phyloP scores from a whole-genome alignment of 1,140 invertebrate genomes.

The Halesus radiatus region DNA sequence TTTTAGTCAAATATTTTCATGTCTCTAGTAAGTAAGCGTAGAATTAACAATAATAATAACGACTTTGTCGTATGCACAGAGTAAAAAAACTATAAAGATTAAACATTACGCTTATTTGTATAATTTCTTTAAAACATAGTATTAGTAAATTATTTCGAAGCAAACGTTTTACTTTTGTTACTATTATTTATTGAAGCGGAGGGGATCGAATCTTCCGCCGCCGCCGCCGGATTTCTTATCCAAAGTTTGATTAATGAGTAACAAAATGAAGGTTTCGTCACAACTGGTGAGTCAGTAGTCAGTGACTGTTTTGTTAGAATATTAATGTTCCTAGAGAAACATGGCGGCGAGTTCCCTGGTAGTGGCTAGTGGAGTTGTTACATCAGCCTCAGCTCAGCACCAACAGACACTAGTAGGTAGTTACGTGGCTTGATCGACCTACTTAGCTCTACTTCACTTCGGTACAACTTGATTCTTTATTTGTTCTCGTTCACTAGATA shows the following conservation, averaged over 20 bases:
- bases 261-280: slow-evolving; percentile 19
- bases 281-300: slow-evolving; percentile 8
- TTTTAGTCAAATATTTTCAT: slow-evolving; percentile 52
- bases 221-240: slow-evolving; percentile 28
- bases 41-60: slow-evolving; percentile 30
- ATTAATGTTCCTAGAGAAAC: slow-evolving; percentile 31
- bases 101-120: slow-evolving; percentile 51
- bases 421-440: slow-evolving; percentile 1
- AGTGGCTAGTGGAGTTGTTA: background rate
- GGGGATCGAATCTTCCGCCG: slow-evolving; percentile 36
- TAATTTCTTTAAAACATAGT: slow-evolving; percentile 44
- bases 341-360: background rate
- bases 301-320: slow-evolving; percentile 27
- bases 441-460: background rate
- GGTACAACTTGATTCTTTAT: background rate
- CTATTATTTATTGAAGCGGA: slow-evolving; percentile 33
- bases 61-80: slow-evolving; percentile 42
- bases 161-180: slow-evolving; percentile 38
- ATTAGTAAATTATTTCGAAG: slow-evolving; percentile 49
- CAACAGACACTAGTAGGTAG: background rate
- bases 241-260: slow-evolving; percentile 37
- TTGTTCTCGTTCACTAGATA: no score
- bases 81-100: slow-evolving; percentile 46
- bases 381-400: slow-evolving; percentile 6
- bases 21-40: slow-evolving; percentile 37